phyloP scores from a whole-genome alignment of 2,113 vertebrate species.

The Periophthalmodon schlosseri region DNA sequence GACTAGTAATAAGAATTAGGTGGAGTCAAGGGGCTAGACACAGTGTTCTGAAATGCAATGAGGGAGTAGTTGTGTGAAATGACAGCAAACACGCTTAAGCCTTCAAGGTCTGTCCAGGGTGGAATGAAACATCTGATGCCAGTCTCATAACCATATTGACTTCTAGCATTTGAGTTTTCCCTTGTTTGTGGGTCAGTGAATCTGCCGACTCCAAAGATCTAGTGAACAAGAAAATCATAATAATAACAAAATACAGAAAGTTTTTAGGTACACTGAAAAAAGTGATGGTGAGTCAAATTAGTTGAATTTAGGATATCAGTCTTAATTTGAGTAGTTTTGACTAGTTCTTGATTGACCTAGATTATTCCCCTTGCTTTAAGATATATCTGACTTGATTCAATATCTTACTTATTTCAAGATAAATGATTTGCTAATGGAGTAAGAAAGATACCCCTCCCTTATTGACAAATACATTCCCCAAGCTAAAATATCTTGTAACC shows the following conservation, averaged over 20 bases:
- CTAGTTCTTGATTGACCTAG: too few relatives aligned
- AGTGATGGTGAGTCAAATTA: background rate
- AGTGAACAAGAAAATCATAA: background rate
- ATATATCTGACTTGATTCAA: too few relatives aligned
- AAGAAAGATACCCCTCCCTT: too few relatives aligned
- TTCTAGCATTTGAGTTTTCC: conserved; percentile 6
- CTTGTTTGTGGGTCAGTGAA: conserved; percentile 13
- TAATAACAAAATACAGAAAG: background rate
- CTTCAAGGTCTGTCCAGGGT: conserved; percentile 17
- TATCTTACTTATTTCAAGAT: too few relatives aligned
- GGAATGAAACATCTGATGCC: conserved; percentile 36
- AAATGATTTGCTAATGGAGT: too few relatives aligned
- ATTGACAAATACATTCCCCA: too few relatives aligned
- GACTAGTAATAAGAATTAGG: background rate
- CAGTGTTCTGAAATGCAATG: background rate
- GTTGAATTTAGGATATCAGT: too few relatives aligned
- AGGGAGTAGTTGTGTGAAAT: background rate
- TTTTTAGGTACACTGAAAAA: background rate
- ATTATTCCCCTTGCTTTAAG: too few relatives aligned
- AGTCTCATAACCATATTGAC: conserved; percentile 16
- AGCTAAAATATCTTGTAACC: too few relatives aligned
- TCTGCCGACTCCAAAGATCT: conserved; percentile 1
- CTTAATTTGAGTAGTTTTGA: too few relatives aligned
- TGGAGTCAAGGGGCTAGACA: background rate
- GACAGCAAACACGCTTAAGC: conserved; percentile 26